phyloP scores from a whole-genome alignment of 1,140 invertebrate species.

The Drosophila leontia region DNA sequence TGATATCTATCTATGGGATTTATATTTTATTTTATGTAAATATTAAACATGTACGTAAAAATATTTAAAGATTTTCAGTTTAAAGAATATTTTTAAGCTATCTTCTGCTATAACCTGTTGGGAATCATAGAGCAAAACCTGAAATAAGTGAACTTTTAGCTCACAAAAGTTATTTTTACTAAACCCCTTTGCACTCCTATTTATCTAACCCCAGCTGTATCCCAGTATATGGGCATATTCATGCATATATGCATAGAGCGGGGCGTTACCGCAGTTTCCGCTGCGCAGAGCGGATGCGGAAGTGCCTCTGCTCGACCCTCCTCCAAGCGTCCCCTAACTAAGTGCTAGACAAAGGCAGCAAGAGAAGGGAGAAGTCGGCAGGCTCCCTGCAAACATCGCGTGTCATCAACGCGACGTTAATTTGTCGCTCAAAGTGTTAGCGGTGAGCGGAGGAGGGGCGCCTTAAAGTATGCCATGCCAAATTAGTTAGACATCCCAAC shows the following conservation, averaged over 20 bases:
- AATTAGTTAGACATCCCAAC: constrained; percentile 67
- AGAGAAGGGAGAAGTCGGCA: not conserved
- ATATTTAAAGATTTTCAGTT: too few relatives aligned
- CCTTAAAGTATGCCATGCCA: constrained; percentile 74
- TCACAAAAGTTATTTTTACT: not conserved
- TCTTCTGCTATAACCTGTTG: not conserved
- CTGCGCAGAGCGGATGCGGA: constrained; percentile 54
- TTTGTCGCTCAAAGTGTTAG: constrained; percentile 69
- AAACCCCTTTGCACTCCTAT: not conserved
- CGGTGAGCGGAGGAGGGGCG: constrained; percentile 25
- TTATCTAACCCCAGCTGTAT: constrained; percentile 1
- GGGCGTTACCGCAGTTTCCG: constrained; percentile 58
- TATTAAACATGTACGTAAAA: too few relatives aligned
- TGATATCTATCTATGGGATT: not conserved
- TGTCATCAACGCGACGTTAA: constrained; percentile 78
- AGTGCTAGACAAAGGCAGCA: constrained; percentile 39
- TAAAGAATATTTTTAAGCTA: not conserved
- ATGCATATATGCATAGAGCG: constrained; percentile 27
- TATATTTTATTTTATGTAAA: not conserved
- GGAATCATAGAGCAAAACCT: not conserved
- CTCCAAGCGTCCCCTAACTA: not conserved
- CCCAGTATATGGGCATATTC: not conserved
- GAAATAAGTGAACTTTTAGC: not conserved
- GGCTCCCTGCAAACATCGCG: constrained; percentile 23
- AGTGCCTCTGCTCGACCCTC: constrained; percentile 16